Conservation (phyloP, 2,113 vertebrate genomes). For the Pseudopipra pipra region DNA sequence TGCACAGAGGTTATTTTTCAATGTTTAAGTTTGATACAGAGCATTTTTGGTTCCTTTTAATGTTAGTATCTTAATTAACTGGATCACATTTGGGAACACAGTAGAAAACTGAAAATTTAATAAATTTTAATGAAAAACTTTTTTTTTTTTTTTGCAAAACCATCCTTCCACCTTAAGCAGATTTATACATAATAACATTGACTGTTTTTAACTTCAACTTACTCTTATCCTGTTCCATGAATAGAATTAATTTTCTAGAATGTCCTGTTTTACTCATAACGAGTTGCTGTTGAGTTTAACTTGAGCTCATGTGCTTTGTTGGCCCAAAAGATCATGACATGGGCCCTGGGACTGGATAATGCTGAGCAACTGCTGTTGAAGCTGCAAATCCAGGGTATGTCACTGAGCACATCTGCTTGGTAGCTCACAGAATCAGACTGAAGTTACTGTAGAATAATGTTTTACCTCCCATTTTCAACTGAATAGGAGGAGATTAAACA, state of each 20-base stretch:
- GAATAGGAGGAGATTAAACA: background rate
- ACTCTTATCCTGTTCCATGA: background rate
- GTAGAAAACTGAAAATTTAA: background rate
- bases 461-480: background rate
- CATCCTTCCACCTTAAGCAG: background rate
- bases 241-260: background rate
- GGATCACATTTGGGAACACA: background rate
- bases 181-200: rapidly evolving
- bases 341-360: background rate
- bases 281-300: background rate
- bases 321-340: background rate
- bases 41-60: background rate
- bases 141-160: background rate
- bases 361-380: background rate
- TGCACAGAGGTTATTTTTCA: background rate
- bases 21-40: background rate
- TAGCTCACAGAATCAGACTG: background rate
- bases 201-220: background rate
- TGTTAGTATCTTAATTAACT: background rate
- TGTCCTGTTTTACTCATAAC: background rate
- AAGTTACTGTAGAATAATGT: background rate
- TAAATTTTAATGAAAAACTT: background rate
- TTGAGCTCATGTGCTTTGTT: background rate
- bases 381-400: background rate
- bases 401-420: background rate